Evolutionary conservation across 1,140 invertebrate species (phyloP).

Genomic region (Cardiocondyla obscurior): DNA sequence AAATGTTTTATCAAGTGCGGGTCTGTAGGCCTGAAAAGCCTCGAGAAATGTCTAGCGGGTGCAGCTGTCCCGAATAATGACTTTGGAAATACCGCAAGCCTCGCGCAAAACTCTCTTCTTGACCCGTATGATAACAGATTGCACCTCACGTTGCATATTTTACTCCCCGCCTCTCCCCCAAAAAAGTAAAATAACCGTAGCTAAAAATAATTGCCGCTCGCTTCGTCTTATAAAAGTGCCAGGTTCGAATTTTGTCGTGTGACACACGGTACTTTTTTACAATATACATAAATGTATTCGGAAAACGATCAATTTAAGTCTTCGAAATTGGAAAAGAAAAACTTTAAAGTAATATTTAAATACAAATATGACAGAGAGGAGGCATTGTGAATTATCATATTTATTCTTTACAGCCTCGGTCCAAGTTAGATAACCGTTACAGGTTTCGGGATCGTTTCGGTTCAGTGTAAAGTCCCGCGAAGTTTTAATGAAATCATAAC

Average conservation of each 20-base stretch:
- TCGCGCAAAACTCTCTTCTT: neutral
- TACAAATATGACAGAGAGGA: too few relatives aligned
- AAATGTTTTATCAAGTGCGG: slow-evolving; percentile 68
- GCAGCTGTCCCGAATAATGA: neutral
- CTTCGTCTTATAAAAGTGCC: neutral
- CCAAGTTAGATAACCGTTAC: neutral
- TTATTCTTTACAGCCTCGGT: neutral
- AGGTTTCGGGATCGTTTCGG: neutral
- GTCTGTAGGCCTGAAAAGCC: slow-evolving; percentile 10
- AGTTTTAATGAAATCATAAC: slow-evolving; percentile 55
- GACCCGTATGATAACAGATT: neutral
- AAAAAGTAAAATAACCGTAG: slow-evolving; percentile 1
- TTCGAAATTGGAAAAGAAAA: neutral
- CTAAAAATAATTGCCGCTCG: slow-evolving; percentile 1
- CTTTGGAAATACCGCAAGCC: slow-evolving; percentile 24
- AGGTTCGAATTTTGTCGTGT: too few relatives aligned
- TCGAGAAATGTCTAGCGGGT: slow-evolving; percentile 27
- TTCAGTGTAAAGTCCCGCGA: slow-evolving; percentile 21
- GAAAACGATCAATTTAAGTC: neutral
- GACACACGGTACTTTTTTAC: too few relatives aligned
- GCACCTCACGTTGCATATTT: neutral
- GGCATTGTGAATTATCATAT: slow-evolving; percentile 21
- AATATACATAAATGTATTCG: neutral
- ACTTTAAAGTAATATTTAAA: neutral
- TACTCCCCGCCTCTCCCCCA: too few relatives aligned